Conservation (phyloP, 37 sponge, comb jelly and placozoan genomes). For the Halisarca cf. caerulea region DNA sequence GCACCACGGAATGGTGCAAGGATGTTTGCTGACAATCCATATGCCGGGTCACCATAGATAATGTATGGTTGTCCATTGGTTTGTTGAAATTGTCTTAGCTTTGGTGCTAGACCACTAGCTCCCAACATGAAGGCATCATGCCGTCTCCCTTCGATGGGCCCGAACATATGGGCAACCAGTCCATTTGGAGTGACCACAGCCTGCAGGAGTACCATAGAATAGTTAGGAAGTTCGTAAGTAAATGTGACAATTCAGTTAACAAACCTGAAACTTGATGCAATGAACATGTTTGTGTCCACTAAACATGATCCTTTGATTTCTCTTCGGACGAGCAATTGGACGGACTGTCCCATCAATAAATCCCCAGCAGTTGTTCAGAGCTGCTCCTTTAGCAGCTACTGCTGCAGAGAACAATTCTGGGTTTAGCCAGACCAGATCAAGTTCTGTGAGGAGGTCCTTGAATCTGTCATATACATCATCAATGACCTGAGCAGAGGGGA, state of each 20-base stretch:
- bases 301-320: background rate
- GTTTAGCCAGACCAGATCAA: background rate
- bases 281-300: background rate
- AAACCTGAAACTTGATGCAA: slow-evolving; percentile 14
- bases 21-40: slow-evolving; percentile 7
- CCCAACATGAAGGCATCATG: slow-evolving; percentile 12
- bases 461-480: background rate
- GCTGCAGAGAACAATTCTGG: background rate
- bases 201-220: background rate
- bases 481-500: background rate
- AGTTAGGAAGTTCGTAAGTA: background rate
- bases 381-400: background rate
- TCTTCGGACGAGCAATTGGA: background rate
- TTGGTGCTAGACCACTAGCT: background rate
- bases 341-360: slow-evolving; percentile 1
- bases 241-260: background rate
- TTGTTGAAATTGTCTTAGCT: background rate
- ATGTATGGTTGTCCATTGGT: background rate
- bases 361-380: background rate
- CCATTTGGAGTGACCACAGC: slow-evolving; percentile 24
- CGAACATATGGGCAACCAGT: slow-evolving; percentile 2
- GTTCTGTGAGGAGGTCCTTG: background rate
- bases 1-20: background rate
- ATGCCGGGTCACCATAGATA: slow-evolving; percentile 18
- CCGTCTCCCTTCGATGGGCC: slow-evolving; percentile 4